Base-by-base conservation (phyloP, 2,888 invertebrate genomes). In the Sylvicola cinctus region DNA sequence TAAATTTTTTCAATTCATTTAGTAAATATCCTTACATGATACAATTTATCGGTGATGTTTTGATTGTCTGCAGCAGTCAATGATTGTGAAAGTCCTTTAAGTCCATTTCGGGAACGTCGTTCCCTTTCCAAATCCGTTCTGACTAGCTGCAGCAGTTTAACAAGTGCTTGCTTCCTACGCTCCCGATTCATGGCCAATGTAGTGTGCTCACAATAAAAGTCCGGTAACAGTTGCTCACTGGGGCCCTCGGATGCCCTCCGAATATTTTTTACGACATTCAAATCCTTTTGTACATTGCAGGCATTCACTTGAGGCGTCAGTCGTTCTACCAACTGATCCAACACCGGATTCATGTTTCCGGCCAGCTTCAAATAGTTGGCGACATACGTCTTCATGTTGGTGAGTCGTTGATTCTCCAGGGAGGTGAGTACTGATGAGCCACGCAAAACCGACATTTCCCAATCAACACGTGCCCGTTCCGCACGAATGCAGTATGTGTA, bases 201-300 rank as follows among this genome's bases (percentile, higher is more conserved):
- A 42, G 83, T 76, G 58, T 93, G 91, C 53, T 93, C 91, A 46
- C 91, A 88, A 59, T 90, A 91, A 62, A 88, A 90, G 58, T 91
- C 90, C 0, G 91, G 85, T 40, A 93, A 60, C 34, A 88, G 63
- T 54, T 91, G 90, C 49, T 91, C 90, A 43, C 67, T 66, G 31
- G 68, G 65, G 0, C 68, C 69, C 26, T 68, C 64, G 1, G 58
- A 51, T 33, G 52, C 50, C 34, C 52, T 47, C 1, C 58, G 46
- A 3, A 58, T 56, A 38, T 56, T 55, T 37, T 56, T 55, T 11
- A 58, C 50, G 29, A 57, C 52, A 38, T 46, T 50, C 48, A 58
- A 45, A 35, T 58, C 58, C 42, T 58, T 58, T 34, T 50, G 46
- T 32, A 55, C 53, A 45, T 56, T 56, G 35, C 58, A 58, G 3